A percentile compares a stretch with the other conserved stretches of the same genome.
phyloP scores from a whole-genome alignment of 2,888 invertebrate genomes.

The Meandrusa payeni region DNA sequence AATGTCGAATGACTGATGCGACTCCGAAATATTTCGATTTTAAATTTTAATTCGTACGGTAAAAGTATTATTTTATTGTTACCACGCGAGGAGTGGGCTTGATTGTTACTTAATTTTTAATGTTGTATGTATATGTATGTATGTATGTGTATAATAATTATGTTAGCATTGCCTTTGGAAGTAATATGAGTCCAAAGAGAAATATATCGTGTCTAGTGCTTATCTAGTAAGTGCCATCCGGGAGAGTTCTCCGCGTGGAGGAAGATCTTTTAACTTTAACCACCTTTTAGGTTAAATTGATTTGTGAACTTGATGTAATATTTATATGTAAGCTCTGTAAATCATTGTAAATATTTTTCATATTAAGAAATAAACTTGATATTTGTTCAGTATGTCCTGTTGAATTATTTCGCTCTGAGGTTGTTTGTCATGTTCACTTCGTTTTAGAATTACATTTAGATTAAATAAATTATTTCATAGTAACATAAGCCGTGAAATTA shows the following conservation, averaged over 20 bases:
- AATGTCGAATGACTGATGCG: too few relatives aligned
- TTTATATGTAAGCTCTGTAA: constrained; percentile 17
- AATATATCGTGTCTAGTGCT: constrained; percentile 13
- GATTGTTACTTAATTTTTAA: neutral
- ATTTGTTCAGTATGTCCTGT: constrained; percentile 3
- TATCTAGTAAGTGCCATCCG: constrained; percentile 24
- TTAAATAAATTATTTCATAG: too few relatives aligned
- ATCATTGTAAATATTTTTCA: constrained; percentile 6
- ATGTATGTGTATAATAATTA: neutral
- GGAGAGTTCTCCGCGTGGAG: constrained; percentile 6
- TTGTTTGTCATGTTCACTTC: too few relatives aligned
- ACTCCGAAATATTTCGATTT: neutral
- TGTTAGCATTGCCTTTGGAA: constrained; percentile 16
- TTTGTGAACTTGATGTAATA: constrained; percentile 19
- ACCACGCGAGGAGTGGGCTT: constrained; percentile 7
- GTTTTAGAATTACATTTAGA: too few relatives aligned
- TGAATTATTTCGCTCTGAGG: too few relatives aligned
- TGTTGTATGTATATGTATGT: constrained; percentile 8
- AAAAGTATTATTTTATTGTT: constrained; percentile 5
- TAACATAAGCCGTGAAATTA: too few relatives aligned
- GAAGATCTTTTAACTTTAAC: constrained; percentile 22
- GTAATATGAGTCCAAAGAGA: constrained; percentile 16
- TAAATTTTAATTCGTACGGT: neutral
- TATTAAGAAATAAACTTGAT: constrained; percentile 11
- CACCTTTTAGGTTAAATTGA: constrained; percentile 25